A percentile compares a stretch with the other conserved stretches of the same genome.
phyloP scores from a whole-genome alignment of 2,888 invertebrate genomes.

The Lasioglossum malachurum region DNA sequence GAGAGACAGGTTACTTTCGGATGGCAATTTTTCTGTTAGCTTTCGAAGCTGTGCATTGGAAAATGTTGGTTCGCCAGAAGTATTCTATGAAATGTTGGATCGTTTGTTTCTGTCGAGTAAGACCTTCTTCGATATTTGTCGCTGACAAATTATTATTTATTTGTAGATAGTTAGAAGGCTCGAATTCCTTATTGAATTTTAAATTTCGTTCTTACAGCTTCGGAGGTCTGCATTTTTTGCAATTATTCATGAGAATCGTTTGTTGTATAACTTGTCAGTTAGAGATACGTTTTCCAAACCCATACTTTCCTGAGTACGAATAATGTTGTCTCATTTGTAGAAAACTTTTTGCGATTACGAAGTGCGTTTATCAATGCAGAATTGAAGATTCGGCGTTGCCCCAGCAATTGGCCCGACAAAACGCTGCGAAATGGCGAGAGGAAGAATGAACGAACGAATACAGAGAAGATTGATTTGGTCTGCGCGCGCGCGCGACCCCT shows the following conservation, averaged over 20 bases:
- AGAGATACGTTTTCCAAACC: not conserved
- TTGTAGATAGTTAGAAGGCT: not conserved
- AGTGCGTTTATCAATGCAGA: too few relatives aligned
- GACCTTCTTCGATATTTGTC: too few relatives aligned
- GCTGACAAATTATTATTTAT: too few relatives aligned
- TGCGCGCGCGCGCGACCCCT: not conserved
- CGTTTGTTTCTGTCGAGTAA: too few relatives aligned
- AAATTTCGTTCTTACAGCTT: too few relatives aligned
- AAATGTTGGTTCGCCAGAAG: not conserved
- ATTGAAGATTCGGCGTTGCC: not conserved
- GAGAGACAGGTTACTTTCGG: not conserved
- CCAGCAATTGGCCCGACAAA: not conserved
- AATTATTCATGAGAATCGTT: not conserved
- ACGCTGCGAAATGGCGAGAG: not conserved
- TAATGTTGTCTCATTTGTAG: not conserved
- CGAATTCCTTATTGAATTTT: not conserved
- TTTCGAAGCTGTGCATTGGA: not conserved
- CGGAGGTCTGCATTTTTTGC: not conserved
- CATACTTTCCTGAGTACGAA: not conserved
- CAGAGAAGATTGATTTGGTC: conserved; percentile 21
- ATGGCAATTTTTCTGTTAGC: not conserved
- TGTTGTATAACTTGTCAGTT: not conserved
- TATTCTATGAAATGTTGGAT: not conserved
- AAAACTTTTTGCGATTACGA: not conserved
- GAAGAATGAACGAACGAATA: conserved; percentile 1